These are phyloP conservation scores for Chaetogeoica ovagalla DNA, from an alignment of 2,888 invertebrate species.

Conservation along the genomic window DNA sequence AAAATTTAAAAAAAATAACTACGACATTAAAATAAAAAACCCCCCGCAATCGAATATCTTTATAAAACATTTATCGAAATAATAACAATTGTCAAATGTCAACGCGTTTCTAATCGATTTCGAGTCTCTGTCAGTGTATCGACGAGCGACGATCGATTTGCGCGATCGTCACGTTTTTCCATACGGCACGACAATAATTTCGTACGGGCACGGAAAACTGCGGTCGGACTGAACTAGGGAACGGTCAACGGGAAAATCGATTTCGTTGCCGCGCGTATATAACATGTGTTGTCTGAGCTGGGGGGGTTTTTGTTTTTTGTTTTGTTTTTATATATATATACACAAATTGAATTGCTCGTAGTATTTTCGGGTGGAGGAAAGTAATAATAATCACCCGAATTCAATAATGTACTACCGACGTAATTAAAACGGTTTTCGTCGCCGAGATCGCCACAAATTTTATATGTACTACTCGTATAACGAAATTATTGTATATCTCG, in stretches of 20 bases:
- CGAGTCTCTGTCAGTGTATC: too few relatives aligned
- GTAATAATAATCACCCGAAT: background rate
- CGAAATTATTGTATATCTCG: too few relatives aligned
- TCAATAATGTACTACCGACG: background rate
- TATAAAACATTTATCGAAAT: too few relatives aligned
- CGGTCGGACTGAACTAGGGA: constrained; percentile 18
- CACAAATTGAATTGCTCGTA: background rate
- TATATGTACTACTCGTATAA: too few relatives aligned
- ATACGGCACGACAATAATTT: constrained; percentile 10
- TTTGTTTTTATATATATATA: background rate
- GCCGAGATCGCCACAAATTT: too few relatives aligned
- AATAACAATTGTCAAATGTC: too few relatives aligned
- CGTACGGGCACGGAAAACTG: constrained; percentile 9
- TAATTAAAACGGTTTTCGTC: too few relatives aligned
- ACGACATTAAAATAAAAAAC: too few relatives aligned
- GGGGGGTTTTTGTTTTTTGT: background rate
- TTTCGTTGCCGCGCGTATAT: constrained; percentile 1
- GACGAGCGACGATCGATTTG: too few relatives aligned
- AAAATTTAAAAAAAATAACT: too few relatives aligned
- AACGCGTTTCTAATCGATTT: too few relatives aligned
- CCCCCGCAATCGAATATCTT: too few relatives aligned
- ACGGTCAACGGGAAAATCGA: constrained; percentile 30
- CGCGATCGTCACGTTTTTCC: constrained; percentile 28
- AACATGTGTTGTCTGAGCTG: background rate
- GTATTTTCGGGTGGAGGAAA: background rate